phyloP scores from a whole-genome alignment of 2,888 invertebrate species.

The Ecdyonurus torrentis region DNA sequence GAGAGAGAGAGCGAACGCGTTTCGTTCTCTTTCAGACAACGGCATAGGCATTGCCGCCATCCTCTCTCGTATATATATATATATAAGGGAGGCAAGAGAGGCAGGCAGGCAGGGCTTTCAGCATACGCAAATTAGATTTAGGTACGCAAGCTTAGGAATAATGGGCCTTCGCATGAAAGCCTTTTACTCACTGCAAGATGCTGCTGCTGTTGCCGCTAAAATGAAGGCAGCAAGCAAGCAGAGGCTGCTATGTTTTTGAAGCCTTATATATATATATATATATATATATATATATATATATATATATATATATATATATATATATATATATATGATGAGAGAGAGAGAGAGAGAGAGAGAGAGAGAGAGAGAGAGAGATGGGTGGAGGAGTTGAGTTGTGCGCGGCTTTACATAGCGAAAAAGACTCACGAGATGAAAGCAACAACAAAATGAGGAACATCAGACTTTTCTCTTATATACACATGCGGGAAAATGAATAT shows the following conservation, averaged over 20 bases:
- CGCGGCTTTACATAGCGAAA: neutral
- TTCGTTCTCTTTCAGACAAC: neutral
- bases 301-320: too few species aligned
- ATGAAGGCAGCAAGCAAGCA: slow-evolving; percentile 5
- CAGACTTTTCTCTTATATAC: neutral
- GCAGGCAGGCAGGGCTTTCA: slow-evolving; percentile 18
- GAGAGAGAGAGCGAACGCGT: neutral
- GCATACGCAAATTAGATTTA: slow-evolving; percentile 23
- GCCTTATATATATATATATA: neutral
- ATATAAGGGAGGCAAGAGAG: slow-evolving; percentile 8
- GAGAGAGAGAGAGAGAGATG: neutral
- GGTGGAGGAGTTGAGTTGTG: neutral
- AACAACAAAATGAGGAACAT: neutral
- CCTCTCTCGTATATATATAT: slow-evolving; percentile 18
- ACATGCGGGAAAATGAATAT: neutral
- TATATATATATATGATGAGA: too few species aligned
- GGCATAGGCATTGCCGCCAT: slow-evolving; percentile 18
- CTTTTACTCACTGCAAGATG: slow-evolving; percentile 15
- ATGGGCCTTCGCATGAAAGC: slow-evolving; percentile 22
- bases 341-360: too few species aligned
- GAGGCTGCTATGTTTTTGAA: neutral
- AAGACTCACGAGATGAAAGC: neutral
- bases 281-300: neutral
- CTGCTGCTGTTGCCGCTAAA: neutral
- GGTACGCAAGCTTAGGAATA: slow-evolving; percentile 22